Conservation (phyloP, 1,140 invertebrate genomes). For the Holcopasites calliopsidis region DNA sequence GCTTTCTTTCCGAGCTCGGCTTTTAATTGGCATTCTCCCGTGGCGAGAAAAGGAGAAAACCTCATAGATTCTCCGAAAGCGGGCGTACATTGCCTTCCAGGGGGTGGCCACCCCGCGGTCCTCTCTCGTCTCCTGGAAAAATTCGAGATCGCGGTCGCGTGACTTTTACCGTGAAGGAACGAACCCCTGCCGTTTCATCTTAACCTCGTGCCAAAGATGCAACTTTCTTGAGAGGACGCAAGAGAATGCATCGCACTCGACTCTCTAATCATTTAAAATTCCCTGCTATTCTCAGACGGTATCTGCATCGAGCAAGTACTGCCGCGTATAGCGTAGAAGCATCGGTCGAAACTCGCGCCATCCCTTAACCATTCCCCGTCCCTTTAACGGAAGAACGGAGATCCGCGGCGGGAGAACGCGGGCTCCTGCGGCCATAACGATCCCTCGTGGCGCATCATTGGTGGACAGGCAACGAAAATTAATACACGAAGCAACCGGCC, state of each 20-base stretch:
- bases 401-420: conserved; percentile 43
- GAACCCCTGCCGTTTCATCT: not conserved
- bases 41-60: conserved; percentile 72
- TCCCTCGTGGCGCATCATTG: conserved; percentile 63
- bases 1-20: conserved; percentile 76
- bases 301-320: not conserved
- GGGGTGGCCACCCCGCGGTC: conserved; percentile 39
- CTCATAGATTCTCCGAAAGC: conserved; percentile 49
- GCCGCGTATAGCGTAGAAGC: not conserved
- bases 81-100: conserved; percentile 34
- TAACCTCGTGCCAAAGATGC: not conserved
- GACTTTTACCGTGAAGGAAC: not conserved
- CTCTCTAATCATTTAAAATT: not conserved
- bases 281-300: not conserved
- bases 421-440: conserved; percentile 58
- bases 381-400: conserved; percentile 25
- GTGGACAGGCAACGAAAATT: conserved; percentile 71
- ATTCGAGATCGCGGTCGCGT: conserved; percentile 29
- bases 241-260: too few relatives aligned
- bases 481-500: conserved; percentile 74
- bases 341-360: conserved; percentile 8
- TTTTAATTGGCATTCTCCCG: conserved; percentile 80
- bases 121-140: conserved; percentile 42
- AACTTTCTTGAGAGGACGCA: too few relatives aligned
- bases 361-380: not conserved